Percentiles rank a stretch among this genome's conserved stretches.
phyloP scores from a whole-genome alignment of 2,797 vertebrate genomes.

The Linurgus olivaceus region DNA sequence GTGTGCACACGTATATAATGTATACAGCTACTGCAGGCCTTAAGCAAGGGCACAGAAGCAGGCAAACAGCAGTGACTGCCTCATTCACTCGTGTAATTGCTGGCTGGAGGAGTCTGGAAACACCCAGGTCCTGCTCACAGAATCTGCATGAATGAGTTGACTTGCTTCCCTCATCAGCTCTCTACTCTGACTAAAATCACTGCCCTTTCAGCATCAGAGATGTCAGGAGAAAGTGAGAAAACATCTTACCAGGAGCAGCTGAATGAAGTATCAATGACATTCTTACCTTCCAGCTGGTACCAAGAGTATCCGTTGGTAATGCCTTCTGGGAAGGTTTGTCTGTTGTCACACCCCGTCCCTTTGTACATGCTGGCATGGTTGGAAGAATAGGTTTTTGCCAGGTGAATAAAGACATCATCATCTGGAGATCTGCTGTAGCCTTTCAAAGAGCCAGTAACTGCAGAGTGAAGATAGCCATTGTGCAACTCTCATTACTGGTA shows the following conservation, averaged over 20 bases:
- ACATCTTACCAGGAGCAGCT: neutral
- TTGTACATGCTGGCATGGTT: constrained; percentile 83
- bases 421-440: constrained; percentile 82
- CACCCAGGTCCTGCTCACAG: neutral
- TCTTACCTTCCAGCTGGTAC: constrained; percentile 87
- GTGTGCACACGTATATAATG: fast-evolving
- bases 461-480: neutral
- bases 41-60: neutral
- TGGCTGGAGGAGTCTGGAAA: neutral
- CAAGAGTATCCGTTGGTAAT: constrained; percentile 90
- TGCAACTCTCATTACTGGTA: neutral
- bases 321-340: constrained; percentile 76
- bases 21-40: neutral
- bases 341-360: constrained; percentile 72
- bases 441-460: constrained; percentile 58
- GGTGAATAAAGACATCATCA: constrained; percentile 88
- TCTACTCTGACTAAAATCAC: neutral
- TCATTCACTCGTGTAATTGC: neutral
- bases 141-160: fast-evolving
- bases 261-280: neutral
- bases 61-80: neutral
- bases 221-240: neutral
- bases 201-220: neutral
- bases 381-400: constrained; percentile 86
- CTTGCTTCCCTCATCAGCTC: neutral